A percentile compares a stretch with the other conserved stretches of the same genome.
These are phyloP conservation scores for Homarus gammarus DNA, from an alignment of 2,888 invertebrate genomes.

Conservation along the genomic window DNA sequence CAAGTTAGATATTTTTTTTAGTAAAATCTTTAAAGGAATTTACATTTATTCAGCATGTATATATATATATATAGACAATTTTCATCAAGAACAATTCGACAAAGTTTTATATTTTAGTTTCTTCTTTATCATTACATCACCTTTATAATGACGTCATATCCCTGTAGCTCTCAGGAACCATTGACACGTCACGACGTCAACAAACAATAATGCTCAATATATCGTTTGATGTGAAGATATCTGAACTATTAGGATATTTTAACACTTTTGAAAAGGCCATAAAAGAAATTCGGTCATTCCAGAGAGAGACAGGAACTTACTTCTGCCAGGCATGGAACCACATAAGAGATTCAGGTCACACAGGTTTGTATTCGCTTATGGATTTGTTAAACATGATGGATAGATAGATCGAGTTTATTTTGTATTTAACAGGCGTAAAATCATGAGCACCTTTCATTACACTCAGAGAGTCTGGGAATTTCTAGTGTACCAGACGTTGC, in stretches of 20 bases:
- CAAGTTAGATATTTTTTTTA: no score
- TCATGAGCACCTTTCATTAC: no score
- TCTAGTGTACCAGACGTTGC: no score
- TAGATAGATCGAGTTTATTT: no score
- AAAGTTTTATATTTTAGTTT: background rate
- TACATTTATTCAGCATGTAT: no score
- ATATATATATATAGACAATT: background rate
- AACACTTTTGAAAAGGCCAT: conserved; percentile 8
- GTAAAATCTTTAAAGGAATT: no score
- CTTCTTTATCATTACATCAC: no score
- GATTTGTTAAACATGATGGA: no score
- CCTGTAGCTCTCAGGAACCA: no score
- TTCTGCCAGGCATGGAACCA: conserved; percentile 19
- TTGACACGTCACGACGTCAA: background rate
- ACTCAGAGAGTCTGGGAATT: no score
- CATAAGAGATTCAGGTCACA: background rate
- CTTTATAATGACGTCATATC: no score
- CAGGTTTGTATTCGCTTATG: background rate
- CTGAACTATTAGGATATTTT: conserved; percentile 17
- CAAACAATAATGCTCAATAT: background rate
- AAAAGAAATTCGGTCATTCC: conserved; percentile 4
- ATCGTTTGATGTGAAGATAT: background rate
- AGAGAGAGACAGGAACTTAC: conserved; percentile 9
- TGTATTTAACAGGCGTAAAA: no score
- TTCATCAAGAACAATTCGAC: background rate